Evolutionary conservation across 2,797 vertebrate genomes (phyloP).

Genomic region (Galaxias olidus): DNA sequence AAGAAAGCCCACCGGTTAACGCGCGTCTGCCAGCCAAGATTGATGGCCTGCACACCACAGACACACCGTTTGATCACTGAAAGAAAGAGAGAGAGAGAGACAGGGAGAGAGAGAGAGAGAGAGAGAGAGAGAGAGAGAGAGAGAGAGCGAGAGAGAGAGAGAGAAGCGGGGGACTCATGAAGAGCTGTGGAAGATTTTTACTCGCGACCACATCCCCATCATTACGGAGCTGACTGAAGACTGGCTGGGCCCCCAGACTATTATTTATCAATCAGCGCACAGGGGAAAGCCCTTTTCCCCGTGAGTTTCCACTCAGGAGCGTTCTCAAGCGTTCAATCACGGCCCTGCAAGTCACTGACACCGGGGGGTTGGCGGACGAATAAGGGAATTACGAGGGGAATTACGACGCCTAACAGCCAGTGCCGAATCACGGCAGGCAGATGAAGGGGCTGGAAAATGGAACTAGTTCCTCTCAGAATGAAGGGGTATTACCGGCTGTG

Average conservation of each 20-base stretch:
- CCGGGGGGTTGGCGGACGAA: slow-evolving; percentile 21
- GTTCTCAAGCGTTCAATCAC: slow-evolving; percentile 61
- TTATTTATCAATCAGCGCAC: slow-evolving; percentile 67
- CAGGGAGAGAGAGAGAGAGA: slow-evolving; percentile 13
- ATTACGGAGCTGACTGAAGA: slow-evolving; percentile 46
- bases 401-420: slow-evolving; percentile 56
- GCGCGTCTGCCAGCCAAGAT: slow-evolving; percentile 47
- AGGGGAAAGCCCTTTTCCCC: slow-evolving; percentile 46
- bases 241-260: slow-evolving; percentile 35
- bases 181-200: slow-evolving; percentile 59
- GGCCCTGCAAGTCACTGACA: slow-evolving; percentile 40
- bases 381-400: slow-evolving; percentile 45
- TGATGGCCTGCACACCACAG: slow-evolving; percentile 49
- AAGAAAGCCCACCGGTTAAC: slow-evolving; percentile 32
- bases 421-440: slow-evolving; percentile 60
- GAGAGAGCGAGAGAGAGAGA: slow-evolving; percentile 1
- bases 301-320: slow-evolving; percentile 59
- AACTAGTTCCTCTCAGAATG: slow-evolving; percentile 46
- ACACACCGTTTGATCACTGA: slow-evolving; percentile 41
- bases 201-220: slow-evolving; percentile 44
- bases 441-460: slow-evolving; percentile 67
- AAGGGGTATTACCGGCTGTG: slow-evolving; percentile 43
- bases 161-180: background rate
- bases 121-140: slow-evolving; percentile 20
- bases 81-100: slow-evolving; percentile 1